A percentile compares a stretch with the other conserved stretches of the same genome.
Conservation (phyloP, 2,113 vertebrate genomes). For the Cyanoderma ruficeps region DNA sequence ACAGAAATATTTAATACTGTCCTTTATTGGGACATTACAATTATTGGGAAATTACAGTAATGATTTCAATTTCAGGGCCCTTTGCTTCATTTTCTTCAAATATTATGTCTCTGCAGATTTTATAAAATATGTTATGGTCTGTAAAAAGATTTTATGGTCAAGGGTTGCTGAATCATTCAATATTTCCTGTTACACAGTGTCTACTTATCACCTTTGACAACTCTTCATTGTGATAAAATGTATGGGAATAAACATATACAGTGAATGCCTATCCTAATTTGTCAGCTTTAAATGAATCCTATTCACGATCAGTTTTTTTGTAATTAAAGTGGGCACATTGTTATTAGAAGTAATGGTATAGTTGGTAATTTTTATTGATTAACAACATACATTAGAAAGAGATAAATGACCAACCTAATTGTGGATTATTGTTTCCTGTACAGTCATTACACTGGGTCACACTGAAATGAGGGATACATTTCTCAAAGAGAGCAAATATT, state of each 20-base stretch:
- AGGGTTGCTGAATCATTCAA: background rate
- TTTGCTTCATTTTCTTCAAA: background rate
- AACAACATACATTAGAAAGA: constrained; percentile 12
- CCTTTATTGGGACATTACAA: no score
- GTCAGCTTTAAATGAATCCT: constrained; percentile 24
- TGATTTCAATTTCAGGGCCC: background rate
- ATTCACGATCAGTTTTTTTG: background rate
- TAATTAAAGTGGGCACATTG: constrained; percentile 16
- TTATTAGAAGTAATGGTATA: constrained; percentile 37
- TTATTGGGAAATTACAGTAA: background rate
- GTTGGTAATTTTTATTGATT: constrained; percentile 63
- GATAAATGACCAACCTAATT: constrained; percentile 31
- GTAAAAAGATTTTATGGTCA: background rate
- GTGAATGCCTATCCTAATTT: background rate
- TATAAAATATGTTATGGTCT: background rate
- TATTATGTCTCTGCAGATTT: background rate
- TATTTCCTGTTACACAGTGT: background rate
- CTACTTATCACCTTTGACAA: background rate
- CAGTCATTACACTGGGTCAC: background rate
- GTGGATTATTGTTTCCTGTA: constrained; percentile 32
- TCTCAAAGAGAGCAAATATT: background rate
- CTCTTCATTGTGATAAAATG: constrained; percentile 11
- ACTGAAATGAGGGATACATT: background rate
- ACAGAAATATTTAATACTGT: background rate
- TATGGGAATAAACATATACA: background rate